Base-by-base conservation (phyloP, 2,888 invertebrate species). In the Sesia bembeciformis region DNA sequence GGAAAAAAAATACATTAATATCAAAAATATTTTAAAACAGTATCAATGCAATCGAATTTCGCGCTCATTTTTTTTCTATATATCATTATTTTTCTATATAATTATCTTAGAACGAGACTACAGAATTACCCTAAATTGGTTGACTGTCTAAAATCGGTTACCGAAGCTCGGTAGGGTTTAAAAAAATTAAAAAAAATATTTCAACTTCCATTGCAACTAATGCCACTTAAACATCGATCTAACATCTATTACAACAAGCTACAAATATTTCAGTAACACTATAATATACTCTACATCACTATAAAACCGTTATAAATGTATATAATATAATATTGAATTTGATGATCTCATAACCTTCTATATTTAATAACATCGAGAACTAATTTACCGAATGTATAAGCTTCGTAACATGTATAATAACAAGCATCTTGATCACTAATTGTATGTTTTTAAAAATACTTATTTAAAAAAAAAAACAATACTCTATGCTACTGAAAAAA, bases 241-340 rank as follows among this genome's bases (percentile, higher is more conserved):
- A 85, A 76, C 68, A 72, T 62, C 82, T 83, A 81, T 71, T 68
- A 80, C 76, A 81, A 80, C 78, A 70, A 73, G 62, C 80, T 79
- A 79, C 77, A 5, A 39, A 39, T 50, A 50, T 50, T 60, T 56
- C 54, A 58, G 68, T 76, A 76, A 67, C 63, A 61, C 70, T 77
- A 77, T 73, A 70, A 67, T 74, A 64, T 61, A 59, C 42, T 49
- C 74, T 76, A 76, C 66, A 54, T 63, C 65, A 64, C 59, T 81
- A 82, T 83, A 86, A 85, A 85, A 84, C 67, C 68, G 72, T 81
- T 84, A 87, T 74, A 86, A 87, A 87, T 84, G 84, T 87, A 84
- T 87, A 84, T 74, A 85, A 84, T 84, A 74, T 74, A 65, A 50
- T 50, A 50, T 68, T 61, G 62, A 63, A 66, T 68, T 70, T 67